Base-by-base conservation (phyloP, 2,797 vertebrate genomes). In the Sitta carolinensis region DNA sequence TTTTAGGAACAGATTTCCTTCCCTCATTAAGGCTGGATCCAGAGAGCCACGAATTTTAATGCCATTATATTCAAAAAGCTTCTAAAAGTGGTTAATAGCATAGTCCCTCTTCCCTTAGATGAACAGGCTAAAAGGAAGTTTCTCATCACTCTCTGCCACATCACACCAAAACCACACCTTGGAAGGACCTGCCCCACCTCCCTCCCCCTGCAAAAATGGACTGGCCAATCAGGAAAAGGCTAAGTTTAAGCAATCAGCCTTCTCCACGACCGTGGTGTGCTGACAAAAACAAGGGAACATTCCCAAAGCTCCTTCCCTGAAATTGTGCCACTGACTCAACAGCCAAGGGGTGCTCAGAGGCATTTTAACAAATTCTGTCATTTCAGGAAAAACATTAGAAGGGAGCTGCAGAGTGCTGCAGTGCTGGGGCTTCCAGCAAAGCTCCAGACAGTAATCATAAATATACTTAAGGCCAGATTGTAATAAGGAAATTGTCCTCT, bases 191-290 rank as follows among this genome's bases (percentile, higher is more conserved):
- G 76, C 27, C 32, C 29, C 10, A 47, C 23, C 68, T 79, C 34
- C 40, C 16, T 62, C 48, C 21, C 32, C n/a, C 34, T 8, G 7
- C 32, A 86, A 58, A 72, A 87, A 21, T 1, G 14, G 13, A 16
- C 0, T 32, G 25, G 11, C 57, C 62, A 26, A 52, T 45, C 5
- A 80, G 16, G 51, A 81, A 40, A 30, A 72, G 1, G 1, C 3
- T 8, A 3, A 25, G 6, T 13, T 62, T 3, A 30, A 84, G 61
- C 7, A 1, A 11, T 30, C 2, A 29, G 10, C 26, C 17, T 9
- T 18, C 25, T 32, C 61, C 47, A 11, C 0, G 0, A 36, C 20
- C 18, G n/a, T 3, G 7, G 17, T 12, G 7, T 23, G 40, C 36
- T 9, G 18, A 54, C 21, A 47, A 62, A 61, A 72, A 10, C 0